Base-by-base conservation (phyloP, 2,888 invertebrate species). In the Sesia bembeciformis region DNA sequence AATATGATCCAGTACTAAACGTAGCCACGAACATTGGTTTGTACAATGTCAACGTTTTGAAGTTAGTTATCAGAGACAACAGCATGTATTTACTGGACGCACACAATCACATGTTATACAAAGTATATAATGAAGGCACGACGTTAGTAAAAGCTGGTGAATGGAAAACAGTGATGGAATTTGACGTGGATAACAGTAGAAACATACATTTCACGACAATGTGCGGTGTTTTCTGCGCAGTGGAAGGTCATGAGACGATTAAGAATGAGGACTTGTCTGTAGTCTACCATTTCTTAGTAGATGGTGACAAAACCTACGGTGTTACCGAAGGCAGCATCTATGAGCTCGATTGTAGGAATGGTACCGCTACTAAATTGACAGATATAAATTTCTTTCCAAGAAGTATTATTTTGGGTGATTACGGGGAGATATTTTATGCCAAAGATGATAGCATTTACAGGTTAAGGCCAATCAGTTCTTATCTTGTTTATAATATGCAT, bases 381-480 rank as follows among this genome's bases (percentile, higher is more conserved):
- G 64, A 69, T 53, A 53, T 87, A 51, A 61, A 76, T 54, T 86
- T 86, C 54, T 64, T 62, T 5, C 81, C 86, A 0, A 64, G 68
- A 51, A 84, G 87, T 54, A 78, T 88, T 38, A 73, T 78, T 3
- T 80, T 81, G 52, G 88, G 88, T 0, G 87, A 87, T 54, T 85
- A 88, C 39, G 87, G 87, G 1, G 87, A 87, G 55, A 77, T 87
- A 60, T 85, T 74, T 61, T 88, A 85, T 60, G 74, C 81, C 3
- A 57, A 69, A 2, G 75, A 83, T 40, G 68, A 80, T 61, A 67
- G 60, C 54, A 81, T 88, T 52, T 87, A 69, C 60, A 78, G 74
- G 65, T 69, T 87, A 60, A 82, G 62, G 58, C 87, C 88, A 0
- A 68, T 88, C 2, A 75, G 61, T 62, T 78, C 81, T 57, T 86